phyloP scores from a whole-genome alignment of 2,797 vertebrate species.

The Sphenodon punctatus region DNA sequence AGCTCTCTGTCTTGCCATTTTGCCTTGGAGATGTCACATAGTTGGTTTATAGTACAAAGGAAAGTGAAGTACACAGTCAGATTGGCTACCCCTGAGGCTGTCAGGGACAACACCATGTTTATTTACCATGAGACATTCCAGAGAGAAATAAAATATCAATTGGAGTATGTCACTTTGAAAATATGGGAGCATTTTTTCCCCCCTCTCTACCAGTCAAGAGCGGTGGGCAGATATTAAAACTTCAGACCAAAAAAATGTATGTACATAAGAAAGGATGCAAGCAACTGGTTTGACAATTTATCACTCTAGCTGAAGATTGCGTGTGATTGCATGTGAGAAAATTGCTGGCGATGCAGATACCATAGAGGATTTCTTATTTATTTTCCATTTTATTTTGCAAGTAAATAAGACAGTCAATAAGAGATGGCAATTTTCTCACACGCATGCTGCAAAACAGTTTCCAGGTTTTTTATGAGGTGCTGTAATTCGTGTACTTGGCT shows the following conservation, averaged over 20 bases:
- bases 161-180: background rate
- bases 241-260: constrained; percentile 37
- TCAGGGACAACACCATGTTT: background rate
- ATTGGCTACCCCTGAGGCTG: background rate
- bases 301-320: constrained; percentile 4
- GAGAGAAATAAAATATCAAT: background rate
- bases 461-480: constrained; percentile 32
- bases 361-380: constrained; percentile 43
- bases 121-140: background rate
- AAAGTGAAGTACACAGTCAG: background rate
- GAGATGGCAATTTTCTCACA: constrained; percentile 45
- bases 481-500: constrained; percentile 13
- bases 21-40: fast-evolving
- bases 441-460: constrained; percentile 14
- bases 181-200: fast-evolving
- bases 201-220: background rate
- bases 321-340: constrained; percentile 34
- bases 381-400: constrained; percentile 32
- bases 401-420: constrained; percentile 45
- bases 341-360: constrained; percentile 50
- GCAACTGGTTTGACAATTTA: background rate
- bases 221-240: constrained; percentile 42
- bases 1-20: background rate
- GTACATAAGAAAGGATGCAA: constrained; percentile 7
- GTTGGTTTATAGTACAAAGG: fast-evolving